These are phyloP conservation scores for Drosophila erecta DNA, from an alignment of 1,140 invertebrate species.

Conservation along the genomic window DNA sequence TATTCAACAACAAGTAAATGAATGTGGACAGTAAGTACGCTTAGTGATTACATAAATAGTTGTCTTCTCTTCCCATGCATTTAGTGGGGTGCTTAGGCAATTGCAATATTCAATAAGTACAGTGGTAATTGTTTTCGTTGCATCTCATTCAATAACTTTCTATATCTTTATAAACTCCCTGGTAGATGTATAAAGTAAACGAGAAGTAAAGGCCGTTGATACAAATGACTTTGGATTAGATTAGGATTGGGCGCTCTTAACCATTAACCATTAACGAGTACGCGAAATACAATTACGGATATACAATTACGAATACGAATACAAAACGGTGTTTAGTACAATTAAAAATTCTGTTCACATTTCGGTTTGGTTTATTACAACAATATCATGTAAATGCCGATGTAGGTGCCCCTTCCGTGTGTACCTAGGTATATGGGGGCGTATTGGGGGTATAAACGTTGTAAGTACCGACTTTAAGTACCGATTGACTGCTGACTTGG, in stretches of 20 bases:
- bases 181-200: conserved; percentile 70
- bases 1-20: conserved; percentile 82
- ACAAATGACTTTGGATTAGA: conserved; percentile 82
- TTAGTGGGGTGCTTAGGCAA: conserved; percentile 43
- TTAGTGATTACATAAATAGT: conserved; percentile 79
- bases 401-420: conserved; percentile 14
- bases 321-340: conserved; percentile 81
- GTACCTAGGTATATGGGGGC: conserved; percentile 31
- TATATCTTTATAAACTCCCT: conserved; percentile 36
- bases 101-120: conserved; percentile 78
- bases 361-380: conserved; percentile 80
- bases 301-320: conserved; percentile 59
- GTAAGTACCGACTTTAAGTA: conserved; percentile 62
- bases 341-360: conserved; percentile 83
- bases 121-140: conserved; percentile 80
- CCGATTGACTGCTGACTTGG: conserved; percentile 53
- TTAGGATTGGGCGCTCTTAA: conserved; percentile 75
- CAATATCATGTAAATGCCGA: conserved; percentile 75
- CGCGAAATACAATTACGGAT: conserved; percentile 61
- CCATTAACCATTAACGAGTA: conserved; percentile 68
- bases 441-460: conserved; percentile 19
- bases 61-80: conserved; percentile 49
- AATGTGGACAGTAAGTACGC: conserved; percentile 80
- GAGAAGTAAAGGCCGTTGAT: conserved; percentile 80
- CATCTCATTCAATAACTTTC: conserved; percentile 45